Conservation (phyloP, 1,140 invertebrate species). For the Caerostris darwini region DNA sequence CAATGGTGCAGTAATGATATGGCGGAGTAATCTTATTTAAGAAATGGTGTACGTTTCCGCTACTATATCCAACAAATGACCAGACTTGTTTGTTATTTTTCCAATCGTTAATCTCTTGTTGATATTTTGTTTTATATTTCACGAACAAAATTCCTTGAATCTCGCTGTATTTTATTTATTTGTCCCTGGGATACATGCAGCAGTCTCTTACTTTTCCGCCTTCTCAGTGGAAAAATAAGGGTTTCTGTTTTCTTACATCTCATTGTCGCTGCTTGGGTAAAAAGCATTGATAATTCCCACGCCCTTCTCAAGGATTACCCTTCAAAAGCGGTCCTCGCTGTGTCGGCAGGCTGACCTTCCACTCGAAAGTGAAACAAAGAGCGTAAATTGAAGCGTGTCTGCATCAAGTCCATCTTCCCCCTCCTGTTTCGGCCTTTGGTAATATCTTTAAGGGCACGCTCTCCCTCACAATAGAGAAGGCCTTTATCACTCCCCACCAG, state of each 20-base stretch:
- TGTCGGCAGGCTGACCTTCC: constrained; percentile 7
- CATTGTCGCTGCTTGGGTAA: not conserved
- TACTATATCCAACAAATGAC: not conserved
- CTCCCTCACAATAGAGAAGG: constrained; percentile 35
- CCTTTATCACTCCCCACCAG: constrained; percentile 76
- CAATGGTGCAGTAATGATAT: no score
- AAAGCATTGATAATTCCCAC: constrained; percentile 16
- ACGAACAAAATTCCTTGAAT: not conserved
- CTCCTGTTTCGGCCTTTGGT: constrained; percentile 23
- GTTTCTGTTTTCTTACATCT: not conserved
- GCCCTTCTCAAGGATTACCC: not conserved
- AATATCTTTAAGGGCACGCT: constrained; percentile 61
- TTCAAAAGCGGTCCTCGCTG: not conserved
- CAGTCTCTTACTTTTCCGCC: not conserved
- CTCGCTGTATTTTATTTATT: not conserved
- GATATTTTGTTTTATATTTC: no score
- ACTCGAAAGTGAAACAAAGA: constrained; percentile 50
- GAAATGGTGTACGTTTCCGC: no score
- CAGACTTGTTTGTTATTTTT: not conserved
- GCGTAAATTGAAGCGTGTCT: constrained; percentile 38
- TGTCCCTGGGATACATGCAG: not conserved
- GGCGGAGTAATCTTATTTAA: no score
- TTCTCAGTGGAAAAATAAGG: not conserved
- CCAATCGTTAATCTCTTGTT: not conserved
- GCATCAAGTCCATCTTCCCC: not conserved